Percentiles rank a stretch among this genome's conserved stretches.
These are phyloP conservation scores for Polypterus bichir DNA, from an alignment of 2,113 vertebrate species.

Conservation along the genomic window DNA sequence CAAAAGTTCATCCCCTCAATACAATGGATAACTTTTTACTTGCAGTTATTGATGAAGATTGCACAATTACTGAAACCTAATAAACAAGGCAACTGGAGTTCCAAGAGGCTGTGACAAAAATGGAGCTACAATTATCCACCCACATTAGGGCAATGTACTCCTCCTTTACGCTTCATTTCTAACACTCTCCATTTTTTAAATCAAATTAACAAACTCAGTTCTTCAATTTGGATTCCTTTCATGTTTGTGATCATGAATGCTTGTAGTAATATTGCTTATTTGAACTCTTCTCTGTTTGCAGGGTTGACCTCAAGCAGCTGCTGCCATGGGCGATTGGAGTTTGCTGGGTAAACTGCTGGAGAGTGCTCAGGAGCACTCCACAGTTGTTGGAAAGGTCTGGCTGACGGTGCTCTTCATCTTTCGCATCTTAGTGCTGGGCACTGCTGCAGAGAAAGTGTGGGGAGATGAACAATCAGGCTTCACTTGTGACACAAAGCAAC, in stretches of 20 bases:
- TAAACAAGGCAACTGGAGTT: too few relatives aligned
- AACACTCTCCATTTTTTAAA: too few relatives aligned
- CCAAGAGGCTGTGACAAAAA: too few relatives aligned
- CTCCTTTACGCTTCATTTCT: too few relatives aligned
- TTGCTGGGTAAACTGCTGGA: conserved; percentile 71
- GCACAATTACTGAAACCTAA: too few relatives aligned
- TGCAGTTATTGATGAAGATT: too few relatives aligned
- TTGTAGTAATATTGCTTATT: not conserved
- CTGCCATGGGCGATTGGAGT: conserved; percentile 69
- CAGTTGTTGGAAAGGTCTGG: conserved; percentile 75
- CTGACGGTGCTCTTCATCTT: conserved; percentile 74
- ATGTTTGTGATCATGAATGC: not conserved
- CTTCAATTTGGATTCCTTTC: too few relatives aligned
- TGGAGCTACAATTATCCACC: too few relatives aligned
- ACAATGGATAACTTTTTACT: too few relatives aligned
- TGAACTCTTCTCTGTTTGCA: conserved; percentile 18
- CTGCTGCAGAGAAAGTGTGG: conserved; percentile 72
- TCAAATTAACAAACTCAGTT: too few relatives aligned
- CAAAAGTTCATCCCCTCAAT: too few relatives aligned
- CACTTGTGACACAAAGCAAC: conserved; percentile 77
- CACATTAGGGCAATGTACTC: too few relatives aligned
- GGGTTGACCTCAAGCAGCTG: conserved; percentile 20
- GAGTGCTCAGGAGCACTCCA: conserved; percentile 72
- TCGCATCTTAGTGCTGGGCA: conserved; percentile 69
- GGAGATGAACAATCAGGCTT: conserved; percentile 70